These are phyloP conservation scores for Paratrypauchen microcephalus DNA, from an alignment of 2,797 vertebrate genomes.

Conservation along the genomic window DNA sequence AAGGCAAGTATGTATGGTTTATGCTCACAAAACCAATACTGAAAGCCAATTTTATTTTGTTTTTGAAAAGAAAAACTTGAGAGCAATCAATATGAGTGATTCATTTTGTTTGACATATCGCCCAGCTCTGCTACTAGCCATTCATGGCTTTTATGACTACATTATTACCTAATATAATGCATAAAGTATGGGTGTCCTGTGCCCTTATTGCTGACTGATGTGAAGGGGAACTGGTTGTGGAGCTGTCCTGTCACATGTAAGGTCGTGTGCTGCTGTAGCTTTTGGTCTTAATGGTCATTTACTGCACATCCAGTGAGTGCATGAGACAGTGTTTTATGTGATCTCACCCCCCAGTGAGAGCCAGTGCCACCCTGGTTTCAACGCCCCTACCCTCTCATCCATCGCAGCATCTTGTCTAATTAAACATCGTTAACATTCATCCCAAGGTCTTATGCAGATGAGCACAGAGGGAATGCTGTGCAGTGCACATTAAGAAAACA, in stretches of 20 bases:
- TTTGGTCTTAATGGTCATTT: slow-evolving; percentile 70
- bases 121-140: slow-evolving; percentile 9
- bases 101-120: too few relatives aligned
- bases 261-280: slow-evolving; percentile 52
- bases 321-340: slow-evolving; percentile 50
- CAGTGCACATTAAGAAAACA: slow-evolving; percentile 82
- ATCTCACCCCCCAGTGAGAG: slow-evolving; percentile 65
- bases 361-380: slow-evolving; percentile 68
- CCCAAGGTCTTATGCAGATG: slow-evolving; percentile 87
- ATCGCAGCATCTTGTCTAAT: slow-evolving; percentile 81
- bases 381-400: slow-evolving; percentile 72
- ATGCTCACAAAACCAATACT: too few relatives aligned
- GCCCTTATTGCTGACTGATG: slow-evolving; percentile 61
- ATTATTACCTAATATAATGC: slow-evolving; percentile 39
- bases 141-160: slow-evolving; percentile 54
- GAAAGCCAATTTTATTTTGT: too few relatives aligned
- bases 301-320: slow-evolving; percentile 56
- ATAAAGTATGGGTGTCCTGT: slow-evolving; percentile 45
- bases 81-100: too few relatives aligned
- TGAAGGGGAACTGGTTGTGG: slow-evolving; percentile 25
- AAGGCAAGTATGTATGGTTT: too few relatives aligned
- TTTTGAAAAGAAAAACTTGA: too few relatives aligned
- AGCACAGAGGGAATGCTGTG: slow-evolving; percentile 79
- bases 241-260: slow-evolving; percentile 50
- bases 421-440: slow-evolving; percentile 86